Base-by-base conservation (phyloP, 2,888 invertebrate genomes). In the Tachina lurida region DNA sequence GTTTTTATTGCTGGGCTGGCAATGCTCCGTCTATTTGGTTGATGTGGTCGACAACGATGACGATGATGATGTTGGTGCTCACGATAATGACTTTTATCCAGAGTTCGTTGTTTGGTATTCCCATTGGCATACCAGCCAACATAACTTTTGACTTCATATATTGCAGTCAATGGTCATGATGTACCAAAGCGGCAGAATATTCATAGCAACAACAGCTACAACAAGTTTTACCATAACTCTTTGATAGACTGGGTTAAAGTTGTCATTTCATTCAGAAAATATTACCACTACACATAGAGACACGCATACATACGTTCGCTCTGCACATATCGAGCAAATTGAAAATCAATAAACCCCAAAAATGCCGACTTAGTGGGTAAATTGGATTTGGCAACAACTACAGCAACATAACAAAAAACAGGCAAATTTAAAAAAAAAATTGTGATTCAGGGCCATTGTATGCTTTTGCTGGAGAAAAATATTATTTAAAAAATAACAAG, bases 271-370 rank as follows among this genome's bases (percentile, higher is more conserved):
- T 67, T 71, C 47, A 77, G 54, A 81, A 85, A 74, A 79, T 74
- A 47, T 73, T 68, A 77, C 67, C 41, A 62, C 63, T 62, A 54
- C 81, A 63, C 8, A 17, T 13, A 67, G 4, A 49, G 5, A 60
- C 19, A 60, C 39, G 41, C 65, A 39, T 13, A 58, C 47, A 67
- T 12, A 62, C 62, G 13, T 70, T 17, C 31, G 1, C 31, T 41
- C n/a, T 65, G n/a, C 49, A 71, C 71, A 75, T 77, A 74, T 45
- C 45, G 63, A 68, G 49, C 63, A 86, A 81, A 77, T 85, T 86
- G 82, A 89, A 90, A 89, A 90, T 90, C 90, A 90, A 90, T 90
- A 90, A 89, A 88, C 87, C 88, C 87, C 86, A 88, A 63, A 88
- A 89, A 87, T 89, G 87, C 83, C 80, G 89, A 89, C 90, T 90